Evolutionary conservation across 2,113 vertebrate genomes (phyloP).

Genomic region (Cacatua alba): DNA sequence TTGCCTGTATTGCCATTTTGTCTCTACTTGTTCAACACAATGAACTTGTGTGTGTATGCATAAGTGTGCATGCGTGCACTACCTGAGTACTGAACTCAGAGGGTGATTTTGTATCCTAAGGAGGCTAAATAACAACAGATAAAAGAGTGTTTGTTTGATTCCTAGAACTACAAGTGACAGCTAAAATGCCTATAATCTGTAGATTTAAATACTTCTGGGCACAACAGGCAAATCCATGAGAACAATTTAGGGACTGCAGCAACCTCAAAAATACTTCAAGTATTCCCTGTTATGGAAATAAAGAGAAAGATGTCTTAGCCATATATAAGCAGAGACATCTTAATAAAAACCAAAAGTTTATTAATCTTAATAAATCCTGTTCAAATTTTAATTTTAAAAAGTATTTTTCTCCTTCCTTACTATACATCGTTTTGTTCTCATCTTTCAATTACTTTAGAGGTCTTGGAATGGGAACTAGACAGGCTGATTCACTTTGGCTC

Average conservation of each 20-base stretch:
- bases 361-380: neutral
- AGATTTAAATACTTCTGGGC: neutral
- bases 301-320: neutral
- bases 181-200: neutral
- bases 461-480: neutral
- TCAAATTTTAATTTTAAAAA: neutral
- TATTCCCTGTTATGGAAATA: neutral
- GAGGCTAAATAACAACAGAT: neutral
- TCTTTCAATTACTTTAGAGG: neutral
- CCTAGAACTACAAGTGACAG: neutral
- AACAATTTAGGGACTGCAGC: neutral
- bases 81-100: neutral
- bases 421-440: fast-evolving
- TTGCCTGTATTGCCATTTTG: neutral
- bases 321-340: neutral
- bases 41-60: neutral
- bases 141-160: neutral
- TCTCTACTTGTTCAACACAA: neutral
- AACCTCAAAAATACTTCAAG: neutral
- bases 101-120: neutral
- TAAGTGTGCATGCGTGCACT: neutral
- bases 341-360: neutral
- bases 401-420: neutral
- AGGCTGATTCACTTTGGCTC: neutral
- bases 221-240: neutral